Conservation (phyloP, 1,140 invertebrate genomes). For the Aphaenogaster floridana region DNA sequence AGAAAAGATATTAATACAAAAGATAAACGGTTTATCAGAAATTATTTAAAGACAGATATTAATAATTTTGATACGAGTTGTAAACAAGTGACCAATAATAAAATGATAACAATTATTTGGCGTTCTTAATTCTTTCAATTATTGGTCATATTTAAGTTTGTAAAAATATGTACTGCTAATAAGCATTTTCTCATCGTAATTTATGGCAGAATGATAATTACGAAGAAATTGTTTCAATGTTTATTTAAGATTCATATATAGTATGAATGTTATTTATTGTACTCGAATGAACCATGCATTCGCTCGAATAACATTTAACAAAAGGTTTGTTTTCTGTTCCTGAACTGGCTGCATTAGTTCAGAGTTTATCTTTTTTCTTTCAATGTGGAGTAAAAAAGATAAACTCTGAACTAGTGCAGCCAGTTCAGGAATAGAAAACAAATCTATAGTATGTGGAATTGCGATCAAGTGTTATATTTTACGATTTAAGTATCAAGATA, state of each 20-base stretch:
- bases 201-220: slow-evolving; percentile 1
- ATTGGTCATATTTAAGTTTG: slow-evolving; percentile 3
- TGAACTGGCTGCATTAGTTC: no score
- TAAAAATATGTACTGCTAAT: not conserved
- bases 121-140: not conserved
- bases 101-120: not conserved
- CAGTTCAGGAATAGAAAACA: no score
- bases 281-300: not conserved
- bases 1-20: not conserved
- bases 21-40: not conserved
- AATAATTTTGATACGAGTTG: not conserved
- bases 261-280: not conserved
- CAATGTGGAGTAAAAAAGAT: no score
- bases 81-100: not conserved
- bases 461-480: not conserved
- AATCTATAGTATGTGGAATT: not conserved
- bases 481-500: not conserved
- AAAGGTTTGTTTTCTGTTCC: not conserved
- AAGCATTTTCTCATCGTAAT: not conserved
- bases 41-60: not conserved
- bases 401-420: no score
- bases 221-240: not conserved
- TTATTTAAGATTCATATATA: not conserved
- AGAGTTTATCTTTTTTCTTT: no score
- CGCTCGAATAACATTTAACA: not conserved